These are phyloP conservation scores for Zeus faber DNA, from an alignment of 2,113 vertebrate genomes.

Conservation along the genomic window DNA sequence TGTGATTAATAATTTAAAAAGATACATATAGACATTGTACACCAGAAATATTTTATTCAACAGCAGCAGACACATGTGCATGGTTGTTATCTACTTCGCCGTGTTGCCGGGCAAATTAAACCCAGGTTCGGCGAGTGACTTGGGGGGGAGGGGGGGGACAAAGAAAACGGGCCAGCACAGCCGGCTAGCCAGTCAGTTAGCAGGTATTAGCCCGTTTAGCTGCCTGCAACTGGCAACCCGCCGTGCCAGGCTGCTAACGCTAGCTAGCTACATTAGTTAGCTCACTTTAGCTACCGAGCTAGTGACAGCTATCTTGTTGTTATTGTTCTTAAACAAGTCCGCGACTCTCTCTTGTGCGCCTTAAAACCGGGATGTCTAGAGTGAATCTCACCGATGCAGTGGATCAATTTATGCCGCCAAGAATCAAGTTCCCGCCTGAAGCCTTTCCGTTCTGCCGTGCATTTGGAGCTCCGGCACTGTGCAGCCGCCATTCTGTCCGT, in stretches of 20 bases:
- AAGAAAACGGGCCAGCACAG: conserved; percentile 68
- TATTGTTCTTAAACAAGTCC: conserved; percentile 3
- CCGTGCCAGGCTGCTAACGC: conserved; percentile 8
- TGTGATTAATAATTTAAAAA: too few relatives aligned
- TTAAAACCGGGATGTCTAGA: conserved; percentile 4
- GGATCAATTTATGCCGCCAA: conserved; percentile 93
- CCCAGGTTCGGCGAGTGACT: neutral
- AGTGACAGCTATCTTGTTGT: conserved; percentile 5
- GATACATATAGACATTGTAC: too few relatives aligned
- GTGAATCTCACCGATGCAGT: conserved; percentile 89
- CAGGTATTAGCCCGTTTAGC: conserved; percentile 41
- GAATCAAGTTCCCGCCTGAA: conserved; percentile 97
- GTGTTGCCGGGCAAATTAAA: accelerated
- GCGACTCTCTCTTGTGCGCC: neutral
- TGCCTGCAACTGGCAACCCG: conserved; percentile 31
- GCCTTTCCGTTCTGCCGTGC: conserved; percentile 92
- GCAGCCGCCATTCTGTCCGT: conserved; percentile 92
- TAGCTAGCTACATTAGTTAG: conserved; percentile 14
- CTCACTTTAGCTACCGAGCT: conserved; percentile 39
- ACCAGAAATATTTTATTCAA: too few relatives aligned
- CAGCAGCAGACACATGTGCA: too few relatives aligned
- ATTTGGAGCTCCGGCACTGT: conserved; percentile 91
- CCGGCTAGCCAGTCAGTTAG: conserved; percentile 44
- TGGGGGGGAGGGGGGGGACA: conserved; percentile 47
- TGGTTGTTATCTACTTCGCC: neutral